phyloP scores from a whole-genome alignment of 2,888 invertebrate genomes.

The Synergus gifuensis region DNA sequence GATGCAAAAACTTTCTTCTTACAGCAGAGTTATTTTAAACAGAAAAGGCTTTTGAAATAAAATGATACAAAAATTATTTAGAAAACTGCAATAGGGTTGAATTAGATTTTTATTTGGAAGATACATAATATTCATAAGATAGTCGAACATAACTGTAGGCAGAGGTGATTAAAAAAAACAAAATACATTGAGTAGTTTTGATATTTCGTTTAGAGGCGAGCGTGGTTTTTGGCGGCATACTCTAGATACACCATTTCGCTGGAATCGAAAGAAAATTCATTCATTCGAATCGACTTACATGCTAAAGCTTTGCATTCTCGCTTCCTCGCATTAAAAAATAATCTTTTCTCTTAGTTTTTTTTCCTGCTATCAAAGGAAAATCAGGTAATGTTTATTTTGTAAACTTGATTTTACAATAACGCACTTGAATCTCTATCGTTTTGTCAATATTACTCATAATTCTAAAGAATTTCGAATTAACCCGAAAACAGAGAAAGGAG shows the following conservation, averaged over 20 bases:
- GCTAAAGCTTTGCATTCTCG: constrained; percentile 42
- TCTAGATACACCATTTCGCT: constrained; percentile 23
- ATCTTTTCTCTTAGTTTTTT: constrained; percentile 32
- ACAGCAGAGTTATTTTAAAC: not conserved
- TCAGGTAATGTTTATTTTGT: constrained; percentile 30
- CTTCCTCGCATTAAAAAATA: constrained; percentile 38
- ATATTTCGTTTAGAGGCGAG: constrained; percentile 28
- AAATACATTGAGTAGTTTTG: constrained; percentile 38
- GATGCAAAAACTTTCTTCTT: not conserved
- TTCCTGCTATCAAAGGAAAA: constrained; percentile 29
- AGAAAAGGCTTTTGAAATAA: constrained; percentile 1
- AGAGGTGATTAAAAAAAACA: constrained; percentile 39
- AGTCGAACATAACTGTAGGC: constrained; percentile 38
- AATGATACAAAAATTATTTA: not conserved
- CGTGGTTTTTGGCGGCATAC: constrained; percentile 49
- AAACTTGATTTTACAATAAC: constrained; percentile 29
- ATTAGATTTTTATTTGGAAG: constrained; percentile 39
- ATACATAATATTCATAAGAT: constrained; percentile 39
- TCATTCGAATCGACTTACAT: constrained; percentile 41
- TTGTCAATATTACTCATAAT: constrained; percentile 41
- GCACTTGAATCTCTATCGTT: constrained; percentile 28
- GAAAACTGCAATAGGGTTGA: constrained; percentile 1
- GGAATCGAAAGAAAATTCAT: constrained; percentile 42
- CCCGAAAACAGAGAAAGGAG: constrained; percentile 33
- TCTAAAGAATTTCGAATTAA: constrained; percentile 37